A percentile compares a stretch with the other conserved stretches of the same genome.
These are phyloP conservation scores for Enteromius treurensis DNA, from an alignment of 2,797 vertebrate genomes.

Conservation along the genomic window DNA sequence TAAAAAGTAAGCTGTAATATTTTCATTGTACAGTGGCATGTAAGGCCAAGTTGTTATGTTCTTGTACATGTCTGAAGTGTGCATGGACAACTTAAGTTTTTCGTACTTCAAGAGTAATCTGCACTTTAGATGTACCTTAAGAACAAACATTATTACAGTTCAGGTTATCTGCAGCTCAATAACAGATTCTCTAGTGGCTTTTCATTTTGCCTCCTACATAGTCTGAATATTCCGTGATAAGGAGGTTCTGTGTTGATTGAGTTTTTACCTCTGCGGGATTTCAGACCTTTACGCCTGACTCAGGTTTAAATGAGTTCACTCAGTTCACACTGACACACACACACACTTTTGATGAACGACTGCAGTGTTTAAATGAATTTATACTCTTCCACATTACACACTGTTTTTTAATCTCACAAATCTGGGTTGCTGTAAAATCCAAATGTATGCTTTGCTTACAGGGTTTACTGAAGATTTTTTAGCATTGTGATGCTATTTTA, in stretches of 20 bases:
- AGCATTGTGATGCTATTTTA: not conserved
- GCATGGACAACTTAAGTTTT: not conserved
- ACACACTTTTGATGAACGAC: constrained; percentile 62
- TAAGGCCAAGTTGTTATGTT: not conserved
- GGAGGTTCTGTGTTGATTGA: constrained; percentile 41
- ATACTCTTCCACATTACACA: constrained; percentile 55
- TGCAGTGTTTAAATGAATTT: not conserved
- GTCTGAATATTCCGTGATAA: constrained; percentile 35
- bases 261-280: constrained; percentile 39
- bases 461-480: not conserved
- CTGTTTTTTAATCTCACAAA: not conserved
- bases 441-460: not conserved
- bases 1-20: not conserved
- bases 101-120: constrained; percentile 12
- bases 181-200: constrained; percentile 42
- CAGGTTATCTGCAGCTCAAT: constrained; percentile 26
- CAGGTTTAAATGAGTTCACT: constrained; percentile 41
- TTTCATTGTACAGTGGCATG: not conserved
- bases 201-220: constrained; percentile 43
- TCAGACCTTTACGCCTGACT: constrained; percentile 43
- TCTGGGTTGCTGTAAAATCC: not conserved
- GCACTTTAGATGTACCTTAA: constrained; percentile 18
- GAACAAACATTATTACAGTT: constrained; percentile 38
- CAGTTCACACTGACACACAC: constrained; percentile 64
- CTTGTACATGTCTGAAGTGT: not conserved